Conservation (phyloP, 1,140 invertebrate genomes). For the Drosophila dunni region DNA sequence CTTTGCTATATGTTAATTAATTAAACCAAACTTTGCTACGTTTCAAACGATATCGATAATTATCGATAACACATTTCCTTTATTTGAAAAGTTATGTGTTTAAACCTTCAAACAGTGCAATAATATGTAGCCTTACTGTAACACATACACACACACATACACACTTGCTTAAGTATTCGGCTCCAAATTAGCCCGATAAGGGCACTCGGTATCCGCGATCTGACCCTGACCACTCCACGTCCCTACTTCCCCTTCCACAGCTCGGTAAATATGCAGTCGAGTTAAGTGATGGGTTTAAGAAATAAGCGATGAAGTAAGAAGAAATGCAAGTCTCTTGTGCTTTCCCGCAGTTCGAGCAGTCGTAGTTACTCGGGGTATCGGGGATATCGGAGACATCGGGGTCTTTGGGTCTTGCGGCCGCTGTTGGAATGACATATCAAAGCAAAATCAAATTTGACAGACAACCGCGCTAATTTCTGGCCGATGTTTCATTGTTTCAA, state of each 20-base stretch:
- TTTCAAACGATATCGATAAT: background rate
- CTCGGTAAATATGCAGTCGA: slow-evolving; percentile 24
- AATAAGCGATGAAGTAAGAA: slow-evolving; percentile 11
- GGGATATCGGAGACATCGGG: background rate
- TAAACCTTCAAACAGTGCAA: background rate
- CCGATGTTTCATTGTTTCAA: slow-evolving; percentile 82
- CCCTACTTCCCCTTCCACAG: background rate
- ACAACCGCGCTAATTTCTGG: slow-evolving; percentile 83
- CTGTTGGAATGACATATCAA: slow-evolving; percentile 62
- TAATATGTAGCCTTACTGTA: slow-evolving; percentile 1
- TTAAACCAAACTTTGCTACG: no score
- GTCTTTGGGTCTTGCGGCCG: background rate
- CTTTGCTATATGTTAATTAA: background rate
- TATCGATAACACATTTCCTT: slow-evolving; percentile 6
- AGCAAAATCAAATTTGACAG: slow-evolving; percentile 82
- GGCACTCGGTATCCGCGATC: slow-evolving; percentile 9
- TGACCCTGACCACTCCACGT: slow-evolving; percentile 27
- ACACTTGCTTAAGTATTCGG: background rate
- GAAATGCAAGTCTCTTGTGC: slow-evolving; percentile 60
- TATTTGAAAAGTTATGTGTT: background rate
- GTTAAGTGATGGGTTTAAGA: background rate
- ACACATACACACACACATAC: background rate
- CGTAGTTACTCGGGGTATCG: background rate
- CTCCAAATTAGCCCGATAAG: slow-evolving; percentile 51
- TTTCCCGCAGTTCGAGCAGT: background rate